phyloP scores from a whole-genome alignment of 2,113 vertebrate species.

The Atrichornis clamosus region DNA sequence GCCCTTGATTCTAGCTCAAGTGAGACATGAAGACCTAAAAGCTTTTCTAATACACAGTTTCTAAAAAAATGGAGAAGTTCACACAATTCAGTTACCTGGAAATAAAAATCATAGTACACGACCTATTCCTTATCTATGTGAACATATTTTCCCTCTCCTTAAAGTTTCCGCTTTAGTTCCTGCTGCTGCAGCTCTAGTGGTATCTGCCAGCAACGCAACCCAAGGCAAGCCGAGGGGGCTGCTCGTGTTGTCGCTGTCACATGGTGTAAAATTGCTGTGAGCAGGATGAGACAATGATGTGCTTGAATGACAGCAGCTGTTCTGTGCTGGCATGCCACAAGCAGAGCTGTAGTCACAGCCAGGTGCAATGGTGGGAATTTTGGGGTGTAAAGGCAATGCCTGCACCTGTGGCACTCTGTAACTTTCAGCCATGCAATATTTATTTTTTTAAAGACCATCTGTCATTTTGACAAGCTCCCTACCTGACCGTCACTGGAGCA shows the following conservation, averaged over 20 bases:
- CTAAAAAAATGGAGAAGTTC: neutral
- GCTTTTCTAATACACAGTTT: neutral
- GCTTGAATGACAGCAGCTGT: conserved; percentile 16
- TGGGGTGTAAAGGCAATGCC: neutral
- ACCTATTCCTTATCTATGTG: neutral
- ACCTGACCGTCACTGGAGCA: neutral
- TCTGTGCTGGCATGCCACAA: neutral
- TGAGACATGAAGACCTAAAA: neutral
- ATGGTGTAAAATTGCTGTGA: neutral
- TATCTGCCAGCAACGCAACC: neutral
- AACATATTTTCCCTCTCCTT: neutral
- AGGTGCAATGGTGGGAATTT: conserved; percentile 32
- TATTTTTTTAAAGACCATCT: conserved; percentile 8
- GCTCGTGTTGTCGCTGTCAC: neutral
- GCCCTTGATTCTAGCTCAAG: neutral
- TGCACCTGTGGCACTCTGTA: conserved; percentile 35
- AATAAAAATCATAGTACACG: neutral
- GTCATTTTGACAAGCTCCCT: conserved; percentile 31
- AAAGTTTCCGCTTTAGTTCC: conserved; percentile 9
- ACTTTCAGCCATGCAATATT: neutral
- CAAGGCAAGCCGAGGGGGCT: neutral
- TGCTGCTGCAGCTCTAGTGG: neutral
- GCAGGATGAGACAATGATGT: conserved; percentile 17
- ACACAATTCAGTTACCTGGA: neutral
- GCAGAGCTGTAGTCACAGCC: conserved; percentile 20